Evolutionary conservation across 2,113 vertebrate species (phyloP), one percentile per base, ranked within the genome.

Genomic region (Boulengeromyrus knoepffleri): DNA sequence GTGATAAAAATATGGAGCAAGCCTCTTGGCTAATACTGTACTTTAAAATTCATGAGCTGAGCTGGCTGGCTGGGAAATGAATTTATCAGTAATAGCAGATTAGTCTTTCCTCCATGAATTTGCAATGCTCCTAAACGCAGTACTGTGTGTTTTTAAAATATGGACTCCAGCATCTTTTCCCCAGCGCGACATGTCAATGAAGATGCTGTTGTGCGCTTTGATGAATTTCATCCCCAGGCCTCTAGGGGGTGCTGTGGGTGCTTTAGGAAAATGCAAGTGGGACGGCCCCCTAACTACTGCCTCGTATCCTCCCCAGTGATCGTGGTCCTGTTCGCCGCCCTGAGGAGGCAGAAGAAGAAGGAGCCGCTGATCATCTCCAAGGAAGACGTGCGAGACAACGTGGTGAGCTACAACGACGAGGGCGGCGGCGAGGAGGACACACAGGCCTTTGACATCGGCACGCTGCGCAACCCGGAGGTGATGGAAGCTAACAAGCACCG

Each of bases 301-400:
- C 66, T 2, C 0, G 1, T 52, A 1, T 47, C 19, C 52, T 45
- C 88, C 88, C 19, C 90, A 94, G 94, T 94, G 92, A 94, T 94
- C 49, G 94, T 97, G 74, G 97, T 98, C 21, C 94, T 98, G 85
- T 98, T 98, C 92, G 97, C 97, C 53, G 97, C 98, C 92, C 96
- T 99, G 92, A 97, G 98, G 93, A 97, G 97, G 66, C 99, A 99
- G 94, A 95, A 97, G 89, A 99, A 99, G 93, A 99, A 99, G 92
- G 99, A 99, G 94, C 99, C 99, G 93, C 97, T 99, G 95, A 99
- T 99, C 94, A 96, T 99, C 91, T 99, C 99, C 52, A 99, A 99
- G 92, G 99, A 99, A 88, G 99, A 99, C 49, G 98, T 99, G 93
- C 95, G 99, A 93, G 99, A 99, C 96, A 99, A 99, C 94, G 98